Evolutionary conservation across 2,113 vertebrate genomes (phyloP).

Genomic region (Alouatta palliata): DNA sequence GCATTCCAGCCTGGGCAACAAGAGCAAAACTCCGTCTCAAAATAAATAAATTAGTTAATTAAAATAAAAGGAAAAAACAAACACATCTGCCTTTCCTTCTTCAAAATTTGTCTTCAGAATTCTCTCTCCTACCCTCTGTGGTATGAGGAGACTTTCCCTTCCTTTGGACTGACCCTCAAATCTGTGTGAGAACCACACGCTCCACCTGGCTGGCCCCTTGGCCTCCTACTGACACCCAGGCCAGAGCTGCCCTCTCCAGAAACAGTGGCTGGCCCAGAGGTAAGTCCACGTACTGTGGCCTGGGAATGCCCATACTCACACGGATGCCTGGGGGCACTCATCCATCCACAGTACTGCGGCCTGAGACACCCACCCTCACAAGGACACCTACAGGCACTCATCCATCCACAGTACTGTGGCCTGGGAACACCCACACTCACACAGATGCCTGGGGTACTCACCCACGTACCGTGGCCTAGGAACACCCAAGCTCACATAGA

Average conservation of each 20-base stretch:
- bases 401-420: too few species aligned
- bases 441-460: too few species aligned
- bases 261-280: neutral
- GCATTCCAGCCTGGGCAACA: too few species aligned
- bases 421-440: too few species aligned
- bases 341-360: too few species aligned
- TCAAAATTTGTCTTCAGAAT: neutral
- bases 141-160: neutral
- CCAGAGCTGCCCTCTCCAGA: neutral
- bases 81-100: neutral
- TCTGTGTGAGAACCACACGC: neutral
- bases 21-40: too few species aligned
- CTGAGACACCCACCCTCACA: too few species aligned
- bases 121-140: neutral
- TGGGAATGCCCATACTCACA: slow-evolving; percentile 82
- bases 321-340: too few species aligned
- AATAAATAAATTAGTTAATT: neutral
- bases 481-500: slow-evolving; percentile 82
- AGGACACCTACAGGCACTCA: too few species aligned
- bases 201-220: neutral
- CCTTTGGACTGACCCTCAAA: neutral
- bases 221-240: neutral
- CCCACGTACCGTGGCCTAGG: too few species aligned
- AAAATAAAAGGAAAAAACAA: neutral
- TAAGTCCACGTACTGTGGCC: too few species aligned